Conservation (phyloP, 64 coral and sea anemone species). For the Montipora capricornis region DNA sequence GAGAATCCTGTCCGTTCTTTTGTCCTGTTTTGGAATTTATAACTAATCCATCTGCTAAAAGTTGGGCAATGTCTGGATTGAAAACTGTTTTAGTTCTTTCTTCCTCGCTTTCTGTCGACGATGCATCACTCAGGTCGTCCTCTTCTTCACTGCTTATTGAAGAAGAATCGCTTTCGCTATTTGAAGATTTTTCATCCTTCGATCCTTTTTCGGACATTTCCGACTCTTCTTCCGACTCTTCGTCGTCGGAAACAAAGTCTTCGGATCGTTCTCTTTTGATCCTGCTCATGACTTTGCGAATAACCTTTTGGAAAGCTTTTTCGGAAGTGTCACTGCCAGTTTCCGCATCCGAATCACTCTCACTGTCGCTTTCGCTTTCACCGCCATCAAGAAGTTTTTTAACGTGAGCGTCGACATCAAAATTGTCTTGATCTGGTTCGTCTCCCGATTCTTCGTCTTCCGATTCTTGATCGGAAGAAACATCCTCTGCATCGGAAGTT, state of each 20-base stretch:
- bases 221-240: background rate
- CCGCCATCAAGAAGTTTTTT: slow-evolving; percentile 16
- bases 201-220: slow-evolving; percentile 22
- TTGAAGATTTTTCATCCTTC: slow-evolving; percentile 4
- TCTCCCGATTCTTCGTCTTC: slow-evolving; percentile 1
- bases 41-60: background rate
- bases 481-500: background rate
- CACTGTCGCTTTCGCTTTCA: background rate
- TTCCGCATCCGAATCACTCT: background rate
- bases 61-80: slow-evolving; percentile 20
- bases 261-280: slow-evolving; percentile 6
- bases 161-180: slow-evolving; percentile 13
- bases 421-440: slow-evolving; percentile 20
- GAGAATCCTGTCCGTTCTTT: background rate
- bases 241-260: background rate
- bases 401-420: slow-evolving; percentile 58
- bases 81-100: background rate
- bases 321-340: slow-evolving; percentile 6
- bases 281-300: slow-evolving; percentile 22
- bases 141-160: slow-evolving; percentile 18
- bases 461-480: slow-evolving; percentile 14
- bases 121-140: background rate
- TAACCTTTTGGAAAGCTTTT: slow-evolving; percentile 17
- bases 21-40: background rate
- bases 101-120: background rate